These are phyloP conservation scores for Epizoanthus stellaris DNA, from an alignment of 92 coral and sea anemone species.

Conservation along the genomic window DNA sequence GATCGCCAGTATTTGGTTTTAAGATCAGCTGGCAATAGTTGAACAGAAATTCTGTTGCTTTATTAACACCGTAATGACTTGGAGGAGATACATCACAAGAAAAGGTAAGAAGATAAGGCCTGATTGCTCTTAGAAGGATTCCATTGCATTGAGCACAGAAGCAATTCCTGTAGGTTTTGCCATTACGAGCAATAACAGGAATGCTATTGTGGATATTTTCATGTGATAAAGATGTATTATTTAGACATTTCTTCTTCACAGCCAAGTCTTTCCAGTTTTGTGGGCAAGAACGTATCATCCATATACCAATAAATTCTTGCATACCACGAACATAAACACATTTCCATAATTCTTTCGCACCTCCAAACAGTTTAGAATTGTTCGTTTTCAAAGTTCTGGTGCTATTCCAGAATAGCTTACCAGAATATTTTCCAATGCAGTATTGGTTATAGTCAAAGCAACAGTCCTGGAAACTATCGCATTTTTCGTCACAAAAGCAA, in stretches of 20 bases:
- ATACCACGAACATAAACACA: not conserved
- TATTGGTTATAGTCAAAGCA: not conserved
- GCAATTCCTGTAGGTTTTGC: constrained; percentile 33
- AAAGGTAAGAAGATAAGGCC: not conserved
- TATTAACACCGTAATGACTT: not conserved
- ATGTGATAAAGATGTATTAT: not conserved
- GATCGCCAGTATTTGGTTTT: not conserved
- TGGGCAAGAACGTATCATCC: constrained; percentile 44
- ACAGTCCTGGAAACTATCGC: constrained; percentile 7
- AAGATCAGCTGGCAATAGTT: not conserved
- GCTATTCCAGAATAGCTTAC: not conserved
- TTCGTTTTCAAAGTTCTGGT: not conserved
- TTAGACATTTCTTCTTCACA: not conserved
- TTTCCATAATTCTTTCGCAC: not conserved
- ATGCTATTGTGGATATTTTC: constrained; percentile 20
- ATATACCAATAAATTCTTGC: not conserved
- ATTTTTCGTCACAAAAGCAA: constrained; percentile 13
- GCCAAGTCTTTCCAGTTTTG: constrained; percentile 3
- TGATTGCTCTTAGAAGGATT: not conserved
- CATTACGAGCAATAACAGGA: constrained; percentile 36
- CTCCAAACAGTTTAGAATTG: not conserved
- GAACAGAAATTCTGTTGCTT: constrained; percentile 14
- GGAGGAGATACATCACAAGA: constrained; percentile 39
- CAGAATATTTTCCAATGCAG: not conserved
- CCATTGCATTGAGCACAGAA: constrained; percentile 46